Conservation (phyloP, 2,113 vertebrate species). For the Cavia aperea region DNA sequence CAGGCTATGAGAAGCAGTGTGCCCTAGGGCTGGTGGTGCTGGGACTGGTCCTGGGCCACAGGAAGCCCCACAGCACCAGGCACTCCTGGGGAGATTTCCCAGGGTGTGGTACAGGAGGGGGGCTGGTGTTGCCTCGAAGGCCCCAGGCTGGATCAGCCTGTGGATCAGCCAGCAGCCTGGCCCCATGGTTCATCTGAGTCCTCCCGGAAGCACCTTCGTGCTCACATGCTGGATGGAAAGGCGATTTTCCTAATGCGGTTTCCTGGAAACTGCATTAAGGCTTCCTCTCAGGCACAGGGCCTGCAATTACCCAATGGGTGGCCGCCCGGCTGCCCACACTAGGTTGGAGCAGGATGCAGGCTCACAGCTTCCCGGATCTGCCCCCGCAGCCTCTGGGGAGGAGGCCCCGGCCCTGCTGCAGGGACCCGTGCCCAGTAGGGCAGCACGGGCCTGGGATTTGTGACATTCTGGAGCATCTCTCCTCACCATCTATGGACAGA, state of each 20-base stretch:
- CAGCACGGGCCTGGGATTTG: neutral
- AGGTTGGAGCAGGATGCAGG: neutral
- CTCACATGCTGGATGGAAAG: neutral
- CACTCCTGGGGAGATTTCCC: neutral
- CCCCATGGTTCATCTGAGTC: too few species aligned
- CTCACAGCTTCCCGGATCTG: neutral
- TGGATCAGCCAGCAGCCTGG: neutral
- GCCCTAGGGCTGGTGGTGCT: neutral
- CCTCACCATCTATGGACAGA: neutral
- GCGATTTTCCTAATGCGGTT: neutral
- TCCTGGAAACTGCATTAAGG: neutral
- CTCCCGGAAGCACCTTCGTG: rapidly evolving
- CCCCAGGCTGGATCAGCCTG: neutral
- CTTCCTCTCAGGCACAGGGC: neutral
- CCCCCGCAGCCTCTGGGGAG: neutral
- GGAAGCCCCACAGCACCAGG: neutral
- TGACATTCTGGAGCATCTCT: neutral
- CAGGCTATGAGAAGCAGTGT: neutral
- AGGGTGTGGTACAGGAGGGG: neutral
- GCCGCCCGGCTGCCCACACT: neutral
- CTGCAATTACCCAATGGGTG: neutral
- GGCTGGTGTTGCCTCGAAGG: rapidly evolving
- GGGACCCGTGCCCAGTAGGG: neutral
- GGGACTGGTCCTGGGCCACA: neutral
- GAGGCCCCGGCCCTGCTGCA: neutral